These are phyloP conservation scores for Ceyx margarethae DNA, from an alignment of 2,113 vertebrate species.

Conservation along the genomic window DNA sequence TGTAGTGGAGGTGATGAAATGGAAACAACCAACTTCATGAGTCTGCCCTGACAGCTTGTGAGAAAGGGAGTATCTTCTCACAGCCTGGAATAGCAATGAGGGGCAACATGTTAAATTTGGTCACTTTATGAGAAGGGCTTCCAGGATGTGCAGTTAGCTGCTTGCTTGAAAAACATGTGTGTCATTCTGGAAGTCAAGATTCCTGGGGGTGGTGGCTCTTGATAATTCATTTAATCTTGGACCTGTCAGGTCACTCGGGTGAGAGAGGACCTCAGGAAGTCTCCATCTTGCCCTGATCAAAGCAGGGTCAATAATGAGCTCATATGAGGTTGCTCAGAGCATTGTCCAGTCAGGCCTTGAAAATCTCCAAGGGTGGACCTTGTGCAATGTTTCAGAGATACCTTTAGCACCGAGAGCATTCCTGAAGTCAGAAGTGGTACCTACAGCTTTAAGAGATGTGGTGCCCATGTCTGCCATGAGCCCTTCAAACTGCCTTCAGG, in stretches of 20 bases:
- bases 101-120: background rate
- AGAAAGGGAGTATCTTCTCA: background rate
- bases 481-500: background rate
- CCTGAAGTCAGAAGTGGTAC: background rate
- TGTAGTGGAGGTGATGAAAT: background rate
- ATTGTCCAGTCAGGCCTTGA: background rate
- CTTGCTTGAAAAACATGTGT: background rate
- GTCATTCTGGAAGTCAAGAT: background rate
- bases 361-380: background rate
- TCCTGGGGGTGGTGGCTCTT: background rate
- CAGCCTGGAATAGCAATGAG: background rate
- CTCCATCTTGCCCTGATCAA: background rate
- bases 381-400: background rate
- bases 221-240: background rate
- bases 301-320: background rate
- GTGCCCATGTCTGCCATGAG: accelerated
- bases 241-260: accelerated
- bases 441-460: background rate
- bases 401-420: background rate
- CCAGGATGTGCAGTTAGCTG: background rate
- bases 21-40: background rate
- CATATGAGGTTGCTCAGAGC: background rate
- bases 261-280: background rate
- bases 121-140: background rate
- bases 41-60: background rate